Conservation (phyloP, 2,888 invertebrate genomes). For the Callyntrura sp. region DNA sequence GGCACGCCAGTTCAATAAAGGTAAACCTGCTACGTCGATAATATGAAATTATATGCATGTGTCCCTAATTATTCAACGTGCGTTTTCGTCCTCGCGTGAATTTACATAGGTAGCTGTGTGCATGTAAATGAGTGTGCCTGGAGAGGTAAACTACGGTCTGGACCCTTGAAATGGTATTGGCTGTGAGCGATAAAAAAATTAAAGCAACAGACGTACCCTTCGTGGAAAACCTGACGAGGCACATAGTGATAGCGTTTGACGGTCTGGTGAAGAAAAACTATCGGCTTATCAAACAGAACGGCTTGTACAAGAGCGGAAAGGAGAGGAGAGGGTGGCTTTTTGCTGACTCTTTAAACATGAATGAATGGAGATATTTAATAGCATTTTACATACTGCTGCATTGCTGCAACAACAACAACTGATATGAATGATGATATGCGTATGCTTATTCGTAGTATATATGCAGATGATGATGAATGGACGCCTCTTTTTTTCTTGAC, state of each 20-base stretch:
- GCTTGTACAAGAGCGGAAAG: background rate
- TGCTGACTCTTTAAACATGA: conserved; percentile 63
- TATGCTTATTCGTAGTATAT: conserved; percentile 4
- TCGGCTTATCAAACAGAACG: background rate
- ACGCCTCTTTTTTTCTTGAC: conserved; percentile 66
- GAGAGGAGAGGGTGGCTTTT: conserved; percentile 57
- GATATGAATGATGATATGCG: background rate
- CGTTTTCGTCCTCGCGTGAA: conserved; percentile 3
- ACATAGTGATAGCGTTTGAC: conserved; percentile 4
- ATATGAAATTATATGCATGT: conserved; percentile 49
- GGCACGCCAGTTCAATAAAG: conserved; percentile 27
- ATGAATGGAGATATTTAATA: conserved; percentile 21
- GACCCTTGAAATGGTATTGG: conserved; percentile 54
- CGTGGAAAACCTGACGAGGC: background rate
- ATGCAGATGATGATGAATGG: conserved; percentile 59
- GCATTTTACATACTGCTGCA: background rate
- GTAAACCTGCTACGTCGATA: conserved; percentile 56
- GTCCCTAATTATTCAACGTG: conserved; percentile 59
- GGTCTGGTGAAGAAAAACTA: conserved; percentile 20
- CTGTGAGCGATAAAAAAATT: background rate
- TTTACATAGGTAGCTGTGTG: conserved; percentile 34
- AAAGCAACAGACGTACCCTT: conserved; percentile 20
- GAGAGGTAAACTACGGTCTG: background rate
- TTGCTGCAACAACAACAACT: background rate
- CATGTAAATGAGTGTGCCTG: background rate